Percentiles rank a stretch among this genome's conserved stretches.
Evolutionary conservation across 2,888 invertebrate species (phyloP).

Genomic region (Melitaea athalia): DNA sequence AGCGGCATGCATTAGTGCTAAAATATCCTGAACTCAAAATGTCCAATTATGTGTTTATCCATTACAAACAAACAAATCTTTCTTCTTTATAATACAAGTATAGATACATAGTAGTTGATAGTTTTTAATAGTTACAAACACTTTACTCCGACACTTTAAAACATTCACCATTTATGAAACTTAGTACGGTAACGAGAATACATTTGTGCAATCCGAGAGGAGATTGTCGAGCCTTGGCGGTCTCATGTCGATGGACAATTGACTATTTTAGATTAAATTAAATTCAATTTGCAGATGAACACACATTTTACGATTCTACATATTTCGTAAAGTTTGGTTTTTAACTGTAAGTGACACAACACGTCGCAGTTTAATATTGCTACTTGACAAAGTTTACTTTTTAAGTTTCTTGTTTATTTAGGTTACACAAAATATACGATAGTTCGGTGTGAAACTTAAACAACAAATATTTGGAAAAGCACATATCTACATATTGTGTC

Average conservation of each 20-base stretch:
- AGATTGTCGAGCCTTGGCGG: constrained; percentile 31
- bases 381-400: background rate
- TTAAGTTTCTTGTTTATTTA: no score
- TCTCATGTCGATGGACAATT: constrained; percentile 3
- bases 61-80: no score
- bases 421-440: no score
- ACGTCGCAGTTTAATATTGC: background rate
- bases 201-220: constrained; percentile 35
- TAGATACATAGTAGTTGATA: background rate
- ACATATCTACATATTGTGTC: no score
- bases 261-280: constrained; percentile 6
- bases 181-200: constrained; percentile 32
- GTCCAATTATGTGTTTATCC: no score
- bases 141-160: constrained; percentile 14
- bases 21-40: no score
- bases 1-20: no score
- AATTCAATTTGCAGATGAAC: constrained; percentile 10
- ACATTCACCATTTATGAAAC: constrained; percentile 31
- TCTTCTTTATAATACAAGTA: no score
- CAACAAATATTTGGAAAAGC: no score
- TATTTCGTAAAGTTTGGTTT: background rate
- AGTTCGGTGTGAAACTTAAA: no score
- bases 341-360: background rate
- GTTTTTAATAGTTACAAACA: background rate
- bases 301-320: background rate